These are phyloP conservation scores for Drosophila obscura DNA, from an alignment of 1,140 invertebrate genomes.

Conservation along the genomic window DNA sequence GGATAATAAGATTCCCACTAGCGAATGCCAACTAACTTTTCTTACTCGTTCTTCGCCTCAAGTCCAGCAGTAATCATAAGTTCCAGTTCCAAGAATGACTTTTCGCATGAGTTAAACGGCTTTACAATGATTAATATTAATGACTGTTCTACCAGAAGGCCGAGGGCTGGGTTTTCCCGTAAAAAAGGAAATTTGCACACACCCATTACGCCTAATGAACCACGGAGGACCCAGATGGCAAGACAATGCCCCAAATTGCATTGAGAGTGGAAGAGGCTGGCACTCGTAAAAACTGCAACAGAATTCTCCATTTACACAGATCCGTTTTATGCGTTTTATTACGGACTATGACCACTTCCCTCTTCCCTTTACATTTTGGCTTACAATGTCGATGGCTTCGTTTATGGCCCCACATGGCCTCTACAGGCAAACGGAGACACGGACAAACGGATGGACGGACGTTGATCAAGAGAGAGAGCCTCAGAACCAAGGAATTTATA, in stretches of 20 bases:
- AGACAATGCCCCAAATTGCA: slow-evolving; percentile 61
- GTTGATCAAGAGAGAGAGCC: neutral
- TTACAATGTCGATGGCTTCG: slow-evolving; percentile 36
- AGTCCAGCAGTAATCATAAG: slow-evolving; percentile 18
- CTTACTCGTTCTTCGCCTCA: neutral
- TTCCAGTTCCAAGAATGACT: slow-evolving; percentile 34
- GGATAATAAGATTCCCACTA: slow-evolving; percentile 13
- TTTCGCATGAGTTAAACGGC: slow-evolving; percentile 39
- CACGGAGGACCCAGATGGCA: slow-evolving; percentile 20
- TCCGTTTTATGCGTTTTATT: slow-evolving; percentile 50
- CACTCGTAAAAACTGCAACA: slow-evolving; percentile 54
- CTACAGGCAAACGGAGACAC: neutral
- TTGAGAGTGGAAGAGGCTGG: slow-evolving; percentile 18
- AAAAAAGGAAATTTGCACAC: slow-evolving; percentile 37
- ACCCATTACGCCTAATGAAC: slow-evolving; percentile 50
- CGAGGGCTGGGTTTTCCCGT: neutral
- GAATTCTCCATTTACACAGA: slow-evolving; percentile 47
- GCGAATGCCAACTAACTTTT: slow-evolving; percentile 1
- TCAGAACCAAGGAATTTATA: slow-evolving; percentile 40
- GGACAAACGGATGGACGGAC: too few relatives aligned
- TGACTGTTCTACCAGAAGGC: slow-evolving; percentile 12
- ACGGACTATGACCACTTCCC: slow-evolving; percentile 12
- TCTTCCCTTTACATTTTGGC: slow-evolving; percentile 5
- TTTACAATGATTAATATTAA: slow-evolving; percentile 50
- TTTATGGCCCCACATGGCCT: slow-evolving; percentile 42